phyloP scores from a whole-genome alignment of 2,113 vertebrate genomes.

The Nesospiza acunhae region DNA sequence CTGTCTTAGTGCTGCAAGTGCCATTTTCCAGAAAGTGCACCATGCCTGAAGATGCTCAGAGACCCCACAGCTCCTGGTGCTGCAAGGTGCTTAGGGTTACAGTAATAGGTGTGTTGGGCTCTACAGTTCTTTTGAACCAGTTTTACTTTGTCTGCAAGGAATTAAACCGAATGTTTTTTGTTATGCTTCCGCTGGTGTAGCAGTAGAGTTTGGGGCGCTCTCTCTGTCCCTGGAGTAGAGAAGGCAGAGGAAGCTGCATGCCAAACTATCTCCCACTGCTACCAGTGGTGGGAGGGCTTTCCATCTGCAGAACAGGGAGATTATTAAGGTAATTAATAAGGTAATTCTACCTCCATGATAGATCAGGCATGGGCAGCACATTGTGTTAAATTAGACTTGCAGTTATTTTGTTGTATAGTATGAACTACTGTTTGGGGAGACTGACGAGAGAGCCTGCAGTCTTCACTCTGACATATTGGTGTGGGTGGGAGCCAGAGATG shows the following conservation, averaged over 20 bases:
- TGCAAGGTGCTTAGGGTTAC: background rate
- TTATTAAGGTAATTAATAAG: too few relatives aligned
- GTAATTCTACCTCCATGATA: conserved; percentile 2
- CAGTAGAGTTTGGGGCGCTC: background rate
- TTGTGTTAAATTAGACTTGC: conserved; percentile 39
- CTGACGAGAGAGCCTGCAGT: background rate
- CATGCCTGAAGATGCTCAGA: background rate
- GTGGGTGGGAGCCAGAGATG: background rate
- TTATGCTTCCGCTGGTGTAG: background rate
- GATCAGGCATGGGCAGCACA: background rate
- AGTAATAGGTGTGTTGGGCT: background rate
- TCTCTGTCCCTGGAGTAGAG: background rate
- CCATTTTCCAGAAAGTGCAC: background rate
- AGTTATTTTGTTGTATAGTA: background rate
- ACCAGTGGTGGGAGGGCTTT: background rate
- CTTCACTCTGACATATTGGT: too few relatives aligned
- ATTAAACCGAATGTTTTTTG: background rate
- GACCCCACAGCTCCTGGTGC: fast-evolving
- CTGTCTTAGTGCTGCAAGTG: background rate
- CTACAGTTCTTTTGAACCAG: background rate
- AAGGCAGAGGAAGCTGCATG: conserved; percentile 7
- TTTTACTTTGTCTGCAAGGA: background rate
- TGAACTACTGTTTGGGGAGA: conserved; percentile 23
- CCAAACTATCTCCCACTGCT: background rate
- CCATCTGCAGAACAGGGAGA: background rate